Conservation (phyloP, 2,888 invertebrate genomes). For the Hofmannophila pseudospretella region DNA sequence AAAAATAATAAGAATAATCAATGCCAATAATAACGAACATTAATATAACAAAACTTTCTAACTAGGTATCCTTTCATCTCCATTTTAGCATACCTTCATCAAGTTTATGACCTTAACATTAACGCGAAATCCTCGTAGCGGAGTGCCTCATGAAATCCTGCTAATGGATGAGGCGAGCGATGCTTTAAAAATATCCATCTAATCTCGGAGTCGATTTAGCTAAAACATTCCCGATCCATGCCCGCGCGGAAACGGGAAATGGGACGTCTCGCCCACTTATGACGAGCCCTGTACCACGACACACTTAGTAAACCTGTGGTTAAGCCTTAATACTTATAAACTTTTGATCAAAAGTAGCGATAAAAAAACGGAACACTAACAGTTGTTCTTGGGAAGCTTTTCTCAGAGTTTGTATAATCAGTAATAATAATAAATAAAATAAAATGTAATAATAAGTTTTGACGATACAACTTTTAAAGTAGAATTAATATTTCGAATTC, state of each 20-base stretch:
- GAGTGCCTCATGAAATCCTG: slow-evolving; percentile 53
- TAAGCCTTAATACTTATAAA: neutral
- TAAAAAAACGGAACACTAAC: neutral
- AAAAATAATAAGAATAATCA: no score
- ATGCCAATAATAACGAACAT: no score
- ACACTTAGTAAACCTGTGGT: slow-evolving; percentile 3
- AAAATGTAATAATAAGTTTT: neutral
- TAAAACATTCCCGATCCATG: slow-evolving; percentile 58
- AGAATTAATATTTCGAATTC: slow-evolving; percentile 1
- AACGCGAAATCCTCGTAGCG: slow-evolving; percentile 44
- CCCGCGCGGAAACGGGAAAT: slow-evolving; percentile 50
- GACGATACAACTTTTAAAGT: no score
- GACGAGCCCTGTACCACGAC: slow-evolving; percentile 27
- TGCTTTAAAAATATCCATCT: slow-evolving; percentile 66
- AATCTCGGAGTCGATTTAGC: slow-evolving; percentile 60
- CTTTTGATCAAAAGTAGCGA: no score
- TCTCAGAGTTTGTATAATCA: neutral
- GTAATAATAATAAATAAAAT: no score
- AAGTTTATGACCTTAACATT: slow-evolving; percentile 37
- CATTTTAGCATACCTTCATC: slow-evolving; percentile 17
- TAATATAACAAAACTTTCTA: neutral
- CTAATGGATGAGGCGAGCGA: slow-evolving; percentile 64
- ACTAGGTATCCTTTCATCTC: slow-evolving; percentile 1
- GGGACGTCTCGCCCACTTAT: slow-evolving; percentile 52
- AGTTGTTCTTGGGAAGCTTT: neutral